Base-by-base conservation (phyloP, 2,113 vertebrate genomes). In the Gyps fulvus region DNA sequence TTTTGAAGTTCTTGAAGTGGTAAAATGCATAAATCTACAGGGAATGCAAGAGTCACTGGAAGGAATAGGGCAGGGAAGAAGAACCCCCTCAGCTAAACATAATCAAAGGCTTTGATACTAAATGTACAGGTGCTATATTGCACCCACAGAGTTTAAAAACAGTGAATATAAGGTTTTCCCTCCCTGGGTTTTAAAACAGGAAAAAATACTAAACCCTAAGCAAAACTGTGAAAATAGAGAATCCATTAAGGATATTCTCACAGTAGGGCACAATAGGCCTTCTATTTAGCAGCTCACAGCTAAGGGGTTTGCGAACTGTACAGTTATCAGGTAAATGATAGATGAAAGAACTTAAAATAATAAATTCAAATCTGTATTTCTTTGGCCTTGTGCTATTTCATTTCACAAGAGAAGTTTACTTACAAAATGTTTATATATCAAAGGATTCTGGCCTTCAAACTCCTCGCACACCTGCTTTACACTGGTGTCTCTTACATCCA, bases 211-310 rank as follows among this genome's bases (percentile, higher is more conserved):
- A 85, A 93, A 83, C 23, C 10, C 7, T 29, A 79, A 85, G 47
- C 4, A 5, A 85, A 96, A 80, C 62, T 49, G 34, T 59, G 69
- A 81, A 95, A 97, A 93, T 72, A 96, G 67, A 87, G n/a, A 95
- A 90, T 89, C 91, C 91, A 97, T 96, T 97, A 96, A 97, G 89
- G 73, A 45, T 83, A 93, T 87, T 97, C 84, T 94, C 95, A 94
- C 84, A 92, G 82, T 83, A 85, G 87, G 89, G 42, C 74, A 93
- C 83, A 92, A 79, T 38, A 90, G 22, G 43, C 32, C 61, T 95
- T 85, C 83, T 92, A 59, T 96, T 95, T 95, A 92, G 66, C 11
- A 6, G 65, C 83, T 90, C 9, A 79, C 43, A 93, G 82, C 82
- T 93, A 89, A 74, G 31, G 13, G 58, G 38, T 78, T 96, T 96